Conservation (phyloP, 1,140 invertebrate species). For the Neodiprion lecontei region DNA sequence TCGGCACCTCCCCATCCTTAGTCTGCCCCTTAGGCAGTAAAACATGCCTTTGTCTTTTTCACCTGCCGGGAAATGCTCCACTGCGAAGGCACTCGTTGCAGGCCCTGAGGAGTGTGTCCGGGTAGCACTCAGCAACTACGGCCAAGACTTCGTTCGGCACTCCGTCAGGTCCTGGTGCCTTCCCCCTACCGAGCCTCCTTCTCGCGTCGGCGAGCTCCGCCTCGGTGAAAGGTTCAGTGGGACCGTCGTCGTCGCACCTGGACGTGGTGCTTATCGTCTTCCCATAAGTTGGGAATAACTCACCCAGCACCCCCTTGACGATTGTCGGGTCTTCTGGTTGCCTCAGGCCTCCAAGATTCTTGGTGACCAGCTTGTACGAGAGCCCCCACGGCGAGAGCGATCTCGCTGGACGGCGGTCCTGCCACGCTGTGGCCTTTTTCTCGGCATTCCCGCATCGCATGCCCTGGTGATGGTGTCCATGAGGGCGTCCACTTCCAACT, state of each 20-base stretch:
- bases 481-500: no score
- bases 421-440: not conserved
- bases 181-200: not conserved
- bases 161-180: not conserved
- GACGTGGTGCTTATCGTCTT: not conserved
- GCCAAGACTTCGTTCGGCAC: not conserved
- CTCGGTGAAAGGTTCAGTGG: not conserved
- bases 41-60: no score
- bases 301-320: not conserved
- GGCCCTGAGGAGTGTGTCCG: not conserved
- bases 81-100: conserved; percentile 3
- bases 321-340: not conserved
- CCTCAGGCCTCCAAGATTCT: conserved; percentile 8
- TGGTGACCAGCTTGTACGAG: conserved; percentile 23
- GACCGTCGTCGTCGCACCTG: not conserved
- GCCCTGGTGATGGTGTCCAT: no score
- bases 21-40: no score
- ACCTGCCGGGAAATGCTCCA: not conserved
- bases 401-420: conserved; percentile 13
- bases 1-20: not conserved
- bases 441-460: not conserved
- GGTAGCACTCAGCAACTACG: not conserved
- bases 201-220: not conserved
- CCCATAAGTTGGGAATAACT: not conserved
- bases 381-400: conserved; percentile 20